Evolutionary conservation across 2,113 vertebrate species (phyloP), one percentile per base, ranked within the genome.

Genomic region (Zosterops pallidus): DNA sequence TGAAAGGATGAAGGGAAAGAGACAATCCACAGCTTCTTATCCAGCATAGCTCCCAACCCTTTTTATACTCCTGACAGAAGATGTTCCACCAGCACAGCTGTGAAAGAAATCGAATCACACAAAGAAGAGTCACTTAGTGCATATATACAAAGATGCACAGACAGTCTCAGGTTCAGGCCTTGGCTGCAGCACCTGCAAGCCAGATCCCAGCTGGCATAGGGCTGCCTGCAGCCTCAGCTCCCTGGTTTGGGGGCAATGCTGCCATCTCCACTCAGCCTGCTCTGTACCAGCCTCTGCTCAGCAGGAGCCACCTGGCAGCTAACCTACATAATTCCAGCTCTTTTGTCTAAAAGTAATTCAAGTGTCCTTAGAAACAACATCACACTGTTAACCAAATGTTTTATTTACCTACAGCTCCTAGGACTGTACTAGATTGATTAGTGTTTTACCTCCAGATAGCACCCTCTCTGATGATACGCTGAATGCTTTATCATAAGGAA

Each of bases 181-280:
- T 55, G 50, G 44, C 8, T n/a, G 21, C 47, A 75, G 47, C 2
- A 1, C 62, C 52, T 67, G 22, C 46, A 63, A 78, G 83, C 44
- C 53, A 55, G 70, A 49, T 10, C 19, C 0, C 6, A 14, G 1
- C 18, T 1, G 3, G 44, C 50, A 18, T 1, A 5, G 35, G 11
- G 57, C 90, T 76, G 86, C 64, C 67, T 2, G 12, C 53, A 37
- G 59, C 26, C 44, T 31, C 9, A 29, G 41, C 39, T 65, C 37
- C 23, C 52, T 31, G 41, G 7, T 7, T 5, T 28, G 14, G 14
- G 17, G 20, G 22, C 15, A 59, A 14, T 1, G 44, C 1, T 2
- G 31, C 15, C 5, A 0, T 4, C 29, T 19, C 53, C 24, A 26
- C 67, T n/a, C 62, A 22, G 33, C 49, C 90, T 70, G 68, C 53